phyloP scores from a whole-genome alignment of 2,797 vertebrate species.

The Phoebastria nigripes region DNA sequence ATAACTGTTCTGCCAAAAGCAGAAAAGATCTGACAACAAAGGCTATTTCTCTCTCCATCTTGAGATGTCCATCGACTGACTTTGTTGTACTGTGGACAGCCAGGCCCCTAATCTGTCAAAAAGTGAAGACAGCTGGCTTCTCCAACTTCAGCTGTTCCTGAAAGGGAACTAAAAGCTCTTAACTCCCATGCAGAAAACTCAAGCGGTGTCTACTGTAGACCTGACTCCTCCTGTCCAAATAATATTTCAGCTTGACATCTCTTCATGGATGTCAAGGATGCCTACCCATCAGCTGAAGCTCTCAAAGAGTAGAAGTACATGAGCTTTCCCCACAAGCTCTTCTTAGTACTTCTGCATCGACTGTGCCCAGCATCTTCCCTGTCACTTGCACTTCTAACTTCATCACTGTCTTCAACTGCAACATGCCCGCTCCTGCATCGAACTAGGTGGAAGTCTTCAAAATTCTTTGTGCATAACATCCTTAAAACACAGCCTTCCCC shows the following conservation, averaged over 20 bases:
- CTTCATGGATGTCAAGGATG: not conserved
- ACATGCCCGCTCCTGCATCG: not conserved
- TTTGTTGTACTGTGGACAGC: not conserved
- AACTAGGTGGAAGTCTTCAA: not conserved
- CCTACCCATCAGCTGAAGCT: not conserved
- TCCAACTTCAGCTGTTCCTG: not conserved
- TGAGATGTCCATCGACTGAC: not conserved
- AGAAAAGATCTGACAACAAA: not conserved
- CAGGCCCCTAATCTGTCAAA: not conserved
- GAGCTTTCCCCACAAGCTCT: not conserved
- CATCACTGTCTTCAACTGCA: not conserved
- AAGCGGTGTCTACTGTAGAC: rapidly evolving
- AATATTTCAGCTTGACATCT: not conserved
- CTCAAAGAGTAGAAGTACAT: not conserved
- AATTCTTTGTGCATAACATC: not conserved
- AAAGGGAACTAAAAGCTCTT: not conserved
- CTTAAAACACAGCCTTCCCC: not conserved
- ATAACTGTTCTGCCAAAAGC: not conserved
- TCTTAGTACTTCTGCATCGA: not conserved
- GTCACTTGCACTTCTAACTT: not conserved
- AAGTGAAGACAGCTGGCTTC: not conserved
- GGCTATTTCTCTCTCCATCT: not conserved
- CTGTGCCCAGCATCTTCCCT: not conserved
- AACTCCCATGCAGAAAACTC: not conserved
- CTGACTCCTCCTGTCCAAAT: not conserved